Conservation (phyloP, 2,113 vertebrate genomes). For the Halcyon malimbica region DNA sequence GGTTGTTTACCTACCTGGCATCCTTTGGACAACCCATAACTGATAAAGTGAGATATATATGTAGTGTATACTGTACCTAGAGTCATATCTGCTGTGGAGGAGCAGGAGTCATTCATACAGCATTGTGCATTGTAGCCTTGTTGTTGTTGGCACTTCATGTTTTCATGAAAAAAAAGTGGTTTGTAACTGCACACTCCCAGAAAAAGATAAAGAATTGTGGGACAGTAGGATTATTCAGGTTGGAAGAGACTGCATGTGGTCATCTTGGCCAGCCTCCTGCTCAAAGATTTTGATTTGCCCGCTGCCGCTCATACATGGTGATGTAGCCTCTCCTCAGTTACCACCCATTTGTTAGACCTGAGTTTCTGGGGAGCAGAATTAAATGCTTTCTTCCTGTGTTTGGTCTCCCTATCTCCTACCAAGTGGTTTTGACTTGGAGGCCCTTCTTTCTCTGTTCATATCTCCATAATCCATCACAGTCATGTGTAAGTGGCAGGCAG, state of each 20-base stretch:
- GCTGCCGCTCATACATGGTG: neutral
- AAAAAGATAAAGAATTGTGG: neutral
- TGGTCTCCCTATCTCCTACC: neutral
- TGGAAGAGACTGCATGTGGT: neutral
- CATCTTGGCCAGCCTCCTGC: neutral
- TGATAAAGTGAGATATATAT: neutral
- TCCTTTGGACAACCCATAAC: neutral
- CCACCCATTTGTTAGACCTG: neutral
- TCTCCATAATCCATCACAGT: neutral
- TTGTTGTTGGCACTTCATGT: neutral
- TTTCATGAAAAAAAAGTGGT: neutral
- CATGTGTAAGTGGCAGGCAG: neutral
- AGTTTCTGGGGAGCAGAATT: neutral
- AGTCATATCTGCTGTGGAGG: neutral
- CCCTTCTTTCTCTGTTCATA: neutral
- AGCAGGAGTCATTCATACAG: neutral
- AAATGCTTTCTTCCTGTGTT: neutral
- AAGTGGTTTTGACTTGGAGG: fast-evolving
- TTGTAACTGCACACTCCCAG: neutral
- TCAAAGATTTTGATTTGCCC: neutral
- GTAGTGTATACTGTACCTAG: neutral
- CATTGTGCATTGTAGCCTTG: neutral
- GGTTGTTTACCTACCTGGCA: neutral
- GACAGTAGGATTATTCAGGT: neutral
- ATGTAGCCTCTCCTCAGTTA: neutral